A percentile compares a stretch with the other conserved stretches of the same genome.
Evolutionary conservation across 2,113 vertebrate species (phyloP).

Genomic region (Peromyscus californicus): DNA sequence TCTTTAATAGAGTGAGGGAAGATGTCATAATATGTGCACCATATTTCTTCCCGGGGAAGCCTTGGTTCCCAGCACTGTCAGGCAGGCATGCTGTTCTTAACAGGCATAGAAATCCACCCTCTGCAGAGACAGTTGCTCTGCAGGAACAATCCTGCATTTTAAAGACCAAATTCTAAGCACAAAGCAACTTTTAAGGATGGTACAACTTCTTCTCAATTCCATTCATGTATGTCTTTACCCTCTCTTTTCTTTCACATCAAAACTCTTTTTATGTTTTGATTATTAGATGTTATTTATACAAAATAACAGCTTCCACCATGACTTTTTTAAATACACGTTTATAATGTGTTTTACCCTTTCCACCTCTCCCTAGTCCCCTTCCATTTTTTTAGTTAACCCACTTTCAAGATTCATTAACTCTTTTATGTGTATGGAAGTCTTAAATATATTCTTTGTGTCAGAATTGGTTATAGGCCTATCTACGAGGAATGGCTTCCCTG

Average conservation of each 20-base stretch:
- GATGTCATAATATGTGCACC: neutral
- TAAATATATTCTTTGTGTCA: constrained; percentile 25
- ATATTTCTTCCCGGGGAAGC: neutral
- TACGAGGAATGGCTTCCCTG: neutral
- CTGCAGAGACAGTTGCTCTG: neutral
- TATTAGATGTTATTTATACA: neutral
- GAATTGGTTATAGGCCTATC: neutral
- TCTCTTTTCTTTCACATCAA: neutral
- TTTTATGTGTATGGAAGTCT: neutral
- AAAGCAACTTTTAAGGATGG: neutral
- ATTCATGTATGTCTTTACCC: neutral
- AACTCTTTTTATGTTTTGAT: neutral
- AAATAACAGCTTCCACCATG: neutral
- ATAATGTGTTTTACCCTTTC: neutral
- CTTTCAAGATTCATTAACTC: neutral
- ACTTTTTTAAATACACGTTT: no score
- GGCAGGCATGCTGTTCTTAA: neutral
- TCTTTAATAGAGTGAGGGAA: neutral
- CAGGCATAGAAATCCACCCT: neutral
- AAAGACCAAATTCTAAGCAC: neutral
- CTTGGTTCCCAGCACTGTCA: neutral
- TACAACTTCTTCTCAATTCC: neutral
- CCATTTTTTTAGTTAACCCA: neutral
- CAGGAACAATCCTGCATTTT: neutral
- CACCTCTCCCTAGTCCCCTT: neutral